Evolutionary conservation across 2,113 vertebrate genomes (phyloP), one percentile per base, ranked within the genome.

Genomic region (Zosterops borbonicus): DNA sequence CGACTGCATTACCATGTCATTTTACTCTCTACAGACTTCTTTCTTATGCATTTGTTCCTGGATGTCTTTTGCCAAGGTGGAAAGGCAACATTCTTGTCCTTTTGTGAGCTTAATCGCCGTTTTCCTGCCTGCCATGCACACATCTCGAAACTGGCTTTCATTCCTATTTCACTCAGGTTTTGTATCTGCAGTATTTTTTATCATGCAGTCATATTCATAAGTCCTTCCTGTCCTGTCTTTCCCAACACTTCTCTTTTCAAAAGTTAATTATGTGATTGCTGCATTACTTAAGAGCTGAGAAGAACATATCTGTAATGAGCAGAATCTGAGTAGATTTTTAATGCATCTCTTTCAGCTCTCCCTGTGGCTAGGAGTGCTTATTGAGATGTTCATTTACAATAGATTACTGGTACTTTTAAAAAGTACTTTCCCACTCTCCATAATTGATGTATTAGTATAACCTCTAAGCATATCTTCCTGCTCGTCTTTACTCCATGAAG

Each of bases 381-480:
- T 47, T 80, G 90, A 94, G 80, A 69, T 95, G n/a, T 80, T 92
- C 63, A 94, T 92, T 97, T 93, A 92, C 80, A 71, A 65, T 63
- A 91, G 94, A 97, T 94, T 90, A 80, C 67, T 87, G 89, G 63
- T 87, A 49, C 82, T 91, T 96, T 96, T 91, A 69, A 0, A n/a
- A 96, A 96, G 87, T 90, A 89, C 82, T 94, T 96, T 94, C 52
- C 82, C 56, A 59, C 55, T 94, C 49, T 90, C 59, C 19, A 10
- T 96, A 96, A 96, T 81, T 97, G 94, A 96, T 96, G 56, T 89
- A 91, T 93, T 90, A 95, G 92, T 93, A 80, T 81, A 89, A 89
- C 84, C 92, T 92, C 70, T 80, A 85, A 96, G 92, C 84, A 42
- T 94, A 93, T 97, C 95, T 95, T 93, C 80, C 90, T 90, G 67